phyloP scores from a whole-genome alignment of 2,797 vertebrate genomes.

The Gallirallus australis region DNA sequence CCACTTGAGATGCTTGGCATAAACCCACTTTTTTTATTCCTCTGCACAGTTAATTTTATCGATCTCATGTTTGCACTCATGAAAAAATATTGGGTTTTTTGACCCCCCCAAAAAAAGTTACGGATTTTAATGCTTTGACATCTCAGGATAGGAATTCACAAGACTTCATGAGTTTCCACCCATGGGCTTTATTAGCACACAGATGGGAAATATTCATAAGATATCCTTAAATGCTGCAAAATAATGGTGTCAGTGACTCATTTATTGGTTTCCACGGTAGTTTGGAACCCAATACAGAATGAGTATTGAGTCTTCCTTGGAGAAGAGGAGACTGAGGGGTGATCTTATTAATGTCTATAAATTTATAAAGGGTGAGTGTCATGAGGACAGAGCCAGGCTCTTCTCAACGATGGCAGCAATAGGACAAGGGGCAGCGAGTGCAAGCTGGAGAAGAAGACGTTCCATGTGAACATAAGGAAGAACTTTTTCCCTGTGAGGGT shows the following conservation, averaged over 20 bases:
- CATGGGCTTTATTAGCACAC: not conserved
- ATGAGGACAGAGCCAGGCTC: no score
- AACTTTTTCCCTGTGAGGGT: no score
- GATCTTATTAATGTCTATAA: no score
- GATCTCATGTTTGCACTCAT: not conserved
- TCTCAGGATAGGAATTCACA: not conserved
- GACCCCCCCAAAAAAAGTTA: fast-evolving
- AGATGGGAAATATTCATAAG: not conserved
- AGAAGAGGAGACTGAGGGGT: no score
- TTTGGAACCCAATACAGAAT: not conserved
- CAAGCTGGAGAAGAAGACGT: no score
- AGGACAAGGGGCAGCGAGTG: no score
- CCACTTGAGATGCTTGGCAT: not conserved
- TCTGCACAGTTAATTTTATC: not conserved
- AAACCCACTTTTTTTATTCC: not conserved
- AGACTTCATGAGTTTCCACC: not conserved
- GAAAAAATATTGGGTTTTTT: not conserved
- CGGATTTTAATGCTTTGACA: not conserved
- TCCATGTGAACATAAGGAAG: no score
- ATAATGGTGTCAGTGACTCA: not conserved
- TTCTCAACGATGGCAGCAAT: no score
- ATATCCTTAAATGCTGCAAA: not conserved
- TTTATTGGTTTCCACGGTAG: not conserved
- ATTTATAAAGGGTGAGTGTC: no score
- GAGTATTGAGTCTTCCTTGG: no score